Evolutionary conservation across 2,888 invertebrate genomes (phyloP), one percentile per base, ranked within the genome.

Genomic region (Capitulum mitella): DNA sequence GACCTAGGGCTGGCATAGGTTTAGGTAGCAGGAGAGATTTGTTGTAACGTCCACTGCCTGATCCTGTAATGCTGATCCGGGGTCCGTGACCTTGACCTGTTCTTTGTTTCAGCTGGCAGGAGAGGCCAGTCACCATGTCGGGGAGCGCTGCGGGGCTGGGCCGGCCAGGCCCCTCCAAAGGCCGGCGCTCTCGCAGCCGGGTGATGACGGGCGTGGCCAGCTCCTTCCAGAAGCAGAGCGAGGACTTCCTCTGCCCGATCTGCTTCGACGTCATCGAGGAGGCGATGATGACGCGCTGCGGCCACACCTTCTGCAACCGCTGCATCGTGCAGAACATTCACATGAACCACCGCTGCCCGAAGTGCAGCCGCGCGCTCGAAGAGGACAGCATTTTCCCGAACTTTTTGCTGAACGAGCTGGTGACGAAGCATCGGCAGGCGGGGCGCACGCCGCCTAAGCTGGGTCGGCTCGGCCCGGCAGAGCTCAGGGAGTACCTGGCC

Each of bases 281-380:
- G 85, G 95, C 96, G 0, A 92, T 94, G 86, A 94, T 96, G 84
- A 95, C 95, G 0, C 90, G 92, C 82, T 96, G 97, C 86, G 96
- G 96, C 0, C 96, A 97, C 85, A 95, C 95, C 1, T 97, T 94
- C 87, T 97, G 97, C 86, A 91, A 90, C 84, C 89, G 90, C 32
- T 97, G 96, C 86, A 93, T 96, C 77, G 86, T 87, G 34, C 89
- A 89, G 82, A 89, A 91, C 3, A 87, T 93, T 61, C 91, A 91
- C 83, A 86, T 88, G 3, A 88, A 87, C 80, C 89, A 90, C 80
- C 88, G 92, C 76, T 96, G 95, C 85, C 95, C 95, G 1, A 93
- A 93, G 85, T 96, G 95, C 85, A 92, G 91, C 83, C 90, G 90
- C 26, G 88, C 89, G 3, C 87, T 94, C 16, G 89, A 90, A 1